Conservation (phyloP, 2,888 invertebrate species). For the Himalopsyche japonica region DNA sequence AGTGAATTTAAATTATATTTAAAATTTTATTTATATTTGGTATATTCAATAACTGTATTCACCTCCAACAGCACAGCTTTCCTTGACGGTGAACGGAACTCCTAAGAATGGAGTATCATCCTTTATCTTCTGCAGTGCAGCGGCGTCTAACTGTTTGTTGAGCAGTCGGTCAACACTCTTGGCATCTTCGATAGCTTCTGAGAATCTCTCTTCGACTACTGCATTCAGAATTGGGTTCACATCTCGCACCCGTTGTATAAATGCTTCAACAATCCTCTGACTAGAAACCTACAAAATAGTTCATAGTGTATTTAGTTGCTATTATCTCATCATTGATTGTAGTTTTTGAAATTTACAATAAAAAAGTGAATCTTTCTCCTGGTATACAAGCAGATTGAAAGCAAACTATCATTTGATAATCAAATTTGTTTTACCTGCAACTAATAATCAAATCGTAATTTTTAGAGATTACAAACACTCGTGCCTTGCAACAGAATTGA, state of each 20-base stretch:
- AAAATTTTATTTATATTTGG: no score
- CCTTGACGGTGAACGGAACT: conserved; percentile 74
- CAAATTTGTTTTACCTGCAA: no score
- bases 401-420: no score
- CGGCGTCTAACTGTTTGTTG: conserved; percentile 42
- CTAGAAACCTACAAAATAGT: conserved; percentile 22
- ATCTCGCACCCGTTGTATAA: conserved; percentile 65
- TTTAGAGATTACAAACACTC: no score
- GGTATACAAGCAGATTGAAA: no score
- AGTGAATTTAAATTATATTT: no score
- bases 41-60: background rate
- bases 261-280: conserved; percentile 59
- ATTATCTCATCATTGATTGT: no score
- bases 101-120: conserved; percentile 66
- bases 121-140: background rate
- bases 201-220: conserved; percentile 68
- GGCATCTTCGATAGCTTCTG: conserved; percentile 68
- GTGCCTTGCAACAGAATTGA: no score
- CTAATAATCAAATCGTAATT: no score
- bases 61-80: conserved; percentile 68
- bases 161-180: conserved; percentile 63
- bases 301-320: background rate
- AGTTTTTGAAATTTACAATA: no score
- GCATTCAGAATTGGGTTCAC: conserved; percentile 72
- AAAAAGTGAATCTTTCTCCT: no score